A percentile compares a stretch with the other conserved stretches of the same genome.
phyloP scores from a whole-genome alignment of 2,113 vertebrate genomes.

The Bubo blakistoni region DNA sequence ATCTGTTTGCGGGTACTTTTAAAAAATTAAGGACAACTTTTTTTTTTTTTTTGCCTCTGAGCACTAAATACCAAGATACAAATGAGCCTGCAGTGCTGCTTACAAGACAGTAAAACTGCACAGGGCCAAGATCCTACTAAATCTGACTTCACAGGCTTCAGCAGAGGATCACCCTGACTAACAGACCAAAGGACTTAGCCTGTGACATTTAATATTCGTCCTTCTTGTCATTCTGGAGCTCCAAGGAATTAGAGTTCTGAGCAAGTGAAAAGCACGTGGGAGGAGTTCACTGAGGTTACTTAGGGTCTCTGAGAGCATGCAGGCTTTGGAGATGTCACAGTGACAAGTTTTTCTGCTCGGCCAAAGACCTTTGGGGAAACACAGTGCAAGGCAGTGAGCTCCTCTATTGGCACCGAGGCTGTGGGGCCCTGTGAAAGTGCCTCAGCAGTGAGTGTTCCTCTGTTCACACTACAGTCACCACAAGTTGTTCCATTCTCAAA shows the following conservation, averaged over 20 bases:
- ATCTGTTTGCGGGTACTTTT: neutral
- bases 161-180: neutral
- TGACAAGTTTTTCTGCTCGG: neutral
- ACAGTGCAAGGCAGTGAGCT: neutral
- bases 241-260: neutral
- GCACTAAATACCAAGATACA: neutral
- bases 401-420: accelerated
- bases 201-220: neutral
- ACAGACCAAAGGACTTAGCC: neutral
- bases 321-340: neutral
- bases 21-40: neutral
- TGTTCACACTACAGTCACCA: neutral
- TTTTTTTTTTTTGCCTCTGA: neutral
- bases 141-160: neutral
- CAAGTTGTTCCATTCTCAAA: neutral
- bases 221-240: neutral
- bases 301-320: neutral
- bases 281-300: neutral
- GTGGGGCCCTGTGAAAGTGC: neutral
- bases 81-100: neutral
- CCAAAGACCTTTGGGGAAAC: neutral
- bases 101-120: neutral
- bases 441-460: neutral
- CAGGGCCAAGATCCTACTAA: neutral
- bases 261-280: neutral